Conservation (phyloP, 92 coral and sea anemone genomes). For the Heteractis magnifica region DNA sequence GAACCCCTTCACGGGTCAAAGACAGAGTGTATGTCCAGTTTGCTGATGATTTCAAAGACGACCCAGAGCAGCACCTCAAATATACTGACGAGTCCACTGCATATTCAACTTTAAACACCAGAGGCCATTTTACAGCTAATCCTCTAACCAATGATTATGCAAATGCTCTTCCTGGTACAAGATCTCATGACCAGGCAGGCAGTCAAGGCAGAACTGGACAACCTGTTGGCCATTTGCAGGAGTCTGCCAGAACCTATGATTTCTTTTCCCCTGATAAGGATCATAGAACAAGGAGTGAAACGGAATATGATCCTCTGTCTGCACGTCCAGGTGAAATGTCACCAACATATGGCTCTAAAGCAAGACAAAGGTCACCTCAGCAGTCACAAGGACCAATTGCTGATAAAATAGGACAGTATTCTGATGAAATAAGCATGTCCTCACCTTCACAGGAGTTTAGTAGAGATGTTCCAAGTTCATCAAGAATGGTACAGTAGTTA, state of each 20-base stretch:
- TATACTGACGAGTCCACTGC: constrained; percentile 75
- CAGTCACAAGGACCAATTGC: constrained; percentile 69
- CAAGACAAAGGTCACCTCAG: constrained; percentile 53
- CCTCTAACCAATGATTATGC: constrained; percentile 37
- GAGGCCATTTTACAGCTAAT: constrained; percentile 81
- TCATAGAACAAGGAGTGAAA: neutral
- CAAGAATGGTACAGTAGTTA: neutral
- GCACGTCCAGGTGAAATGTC: constrained; percentile 59
- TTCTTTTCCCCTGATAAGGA: constrained; percentile 44
- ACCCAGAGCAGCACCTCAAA: constrained; percentile 62
- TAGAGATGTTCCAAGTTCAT: neutral
- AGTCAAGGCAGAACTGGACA: constrained; percentile 7
- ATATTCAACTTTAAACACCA: constrained; percentile 59
- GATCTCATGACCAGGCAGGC: constrained; percentile 28
- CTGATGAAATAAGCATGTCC: constrained; percentile 2
- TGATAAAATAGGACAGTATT: constrained; percentile 51
- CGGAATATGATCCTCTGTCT: constrained; percentile 32
- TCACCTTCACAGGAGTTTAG: neutral
- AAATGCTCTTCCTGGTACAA: constrained; percentile 18
- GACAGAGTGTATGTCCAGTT: constrained; percentile 84
- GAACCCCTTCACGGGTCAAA: constrained; percentile 44
- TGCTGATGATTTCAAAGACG: constrained; percentile 41
- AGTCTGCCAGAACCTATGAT: constrained; percentile 31
- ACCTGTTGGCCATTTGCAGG: constrained; percentile 4
- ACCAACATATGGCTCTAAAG: constrained; percentile 35